Evolutionary conservation across 2,113 vertebrate genomes (phyloP).

Genomic region (Pholis gunnellus): DNA sequence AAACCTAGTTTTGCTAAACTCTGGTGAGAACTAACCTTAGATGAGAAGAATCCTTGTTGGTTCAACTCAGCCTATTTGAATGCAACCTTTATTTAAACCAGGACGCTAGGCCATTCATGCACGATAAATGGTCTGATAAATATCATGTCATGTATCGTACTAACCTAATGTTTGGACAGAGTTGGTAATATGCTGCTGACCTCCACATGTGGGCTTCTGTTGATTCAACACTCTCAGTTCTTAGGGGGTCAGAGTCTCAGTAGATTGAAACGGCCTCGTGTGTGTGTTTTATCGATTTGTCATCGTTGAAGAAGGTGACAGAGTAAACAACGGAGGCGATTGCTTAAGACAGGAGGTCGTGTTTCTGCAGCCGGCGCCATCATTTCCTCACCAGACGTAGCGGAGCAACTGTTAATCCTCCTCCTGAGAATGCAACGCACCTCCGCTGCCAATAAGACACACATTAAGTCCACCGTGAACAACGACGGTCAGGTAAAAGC

Average conservation of each 20-base stretch:
- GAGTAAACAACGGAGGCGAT: constrained; percentile 66
- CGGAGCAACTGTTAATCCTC: constrained; percentile 13
- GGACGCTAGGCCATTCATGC: neutral
- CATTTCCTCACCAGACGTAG: constrained; percentile 46
- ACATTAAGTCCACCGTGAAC: constrained; percentile 27
- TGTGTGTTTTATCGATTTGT: constrained; percentile 71
- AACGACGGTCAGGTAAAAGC: neutral
- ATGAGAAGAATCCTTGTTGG: too few species aligned
- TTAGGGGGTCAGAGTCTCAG: constrained; percentile 57
- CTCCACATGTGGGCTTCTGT: constrained; percentile 50
- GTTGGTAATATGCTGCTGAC: constrained; percentile 38
- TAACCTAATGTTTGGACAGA: constrained; percentile 24
- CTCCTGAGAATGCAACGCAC: neutral
- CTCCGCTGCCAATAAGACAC: constrained; percentile 24
- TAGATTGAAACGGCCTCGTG: constrained; percentile 46
- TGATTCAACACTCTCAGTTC: constrained; percentile 63
- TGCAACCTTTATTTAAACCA: constrained; percentile 1
- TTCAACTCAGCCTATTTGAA: too few species aligned
- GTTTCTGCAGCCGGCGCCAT: constrained; percentile 33
- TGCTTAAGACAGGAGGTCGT: constrained; percentile 55
- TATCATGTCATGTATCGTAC: neutral
- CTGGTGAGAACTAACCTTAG: too few species aligned
- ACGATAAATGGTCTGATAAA: neutral
- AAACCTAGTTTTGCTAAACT: too few species aligned
- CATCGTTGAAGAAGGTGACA: constrained; percentile 63